Conservation (phyloP, 2,797 vertebrate species). For the Acipenser transmontanus region DNA sequence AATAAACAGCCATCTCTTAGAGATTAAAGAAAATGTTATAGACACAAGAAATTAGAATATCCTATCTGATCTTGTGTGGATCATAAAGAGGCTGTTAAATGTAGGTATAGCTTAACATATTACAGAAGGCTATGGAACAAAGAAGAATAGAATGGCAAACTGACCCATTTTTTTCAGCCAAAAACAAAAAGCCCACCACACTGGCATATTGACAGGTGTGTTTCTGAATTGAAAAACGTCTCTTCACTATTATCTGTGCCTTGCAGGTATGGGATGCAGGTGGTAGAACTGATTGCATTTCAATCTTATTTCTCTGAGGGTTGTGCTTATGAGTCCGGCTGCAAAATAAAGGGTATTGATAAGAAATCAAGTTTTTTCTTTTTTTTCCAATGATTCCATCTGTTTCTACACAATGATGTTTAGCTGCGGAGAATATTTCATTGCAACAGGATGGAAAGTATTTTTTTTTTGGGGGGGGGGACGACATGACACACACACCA, state of each 20-base stretch:
- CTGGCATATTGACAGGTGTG: conserved; percentile 31
- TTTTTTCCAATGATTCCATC: conserved; percentile 19
- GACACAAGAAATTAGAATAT: conserved; percentile 11
- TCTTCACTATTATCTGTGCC: conserved; percentile 29
- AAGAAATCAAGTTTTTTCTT: conserved; percentile 24
- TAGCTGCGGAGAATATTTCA: conserved; percentile 10
- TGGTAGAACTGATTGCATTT: conserved; percentile 26
- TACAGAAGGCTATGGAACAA: conserved; percentile 30
- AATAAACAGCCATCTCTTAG: not conserved
- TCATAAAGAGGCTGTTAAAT: conserved; percentile 9
- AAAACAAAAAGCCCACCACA: conserved; percentile 9
- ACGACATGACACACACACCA: too few species aligned
- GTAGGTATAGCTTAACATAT: not conserved
- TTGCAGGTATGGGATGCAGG: conserved; percentile 25
- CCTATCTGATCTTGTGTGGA: not conserved
- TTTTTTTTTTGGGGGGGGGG: conserved; percentile 13
- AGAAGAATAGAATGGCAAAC: conserved; percentile 11
- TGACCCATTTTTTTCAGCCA: conserved; percentile 12
- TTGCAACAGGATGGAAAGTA: not conserved
- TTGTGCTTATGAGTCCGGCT: conserved; percentile 7
- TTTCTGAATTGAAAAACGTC: conserved; percentile 33
- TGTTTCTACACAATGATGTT: conserved; percentile 20
- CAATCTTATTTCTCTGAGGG: conserved; percentile 28
- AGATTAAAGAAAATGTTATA: conserved; percentile 7
- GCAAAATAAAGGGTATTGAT: not conserved